Conservation (phyloP, 2,888 invertebrate genomes). For the Syrphus vitripennis region DNA sequence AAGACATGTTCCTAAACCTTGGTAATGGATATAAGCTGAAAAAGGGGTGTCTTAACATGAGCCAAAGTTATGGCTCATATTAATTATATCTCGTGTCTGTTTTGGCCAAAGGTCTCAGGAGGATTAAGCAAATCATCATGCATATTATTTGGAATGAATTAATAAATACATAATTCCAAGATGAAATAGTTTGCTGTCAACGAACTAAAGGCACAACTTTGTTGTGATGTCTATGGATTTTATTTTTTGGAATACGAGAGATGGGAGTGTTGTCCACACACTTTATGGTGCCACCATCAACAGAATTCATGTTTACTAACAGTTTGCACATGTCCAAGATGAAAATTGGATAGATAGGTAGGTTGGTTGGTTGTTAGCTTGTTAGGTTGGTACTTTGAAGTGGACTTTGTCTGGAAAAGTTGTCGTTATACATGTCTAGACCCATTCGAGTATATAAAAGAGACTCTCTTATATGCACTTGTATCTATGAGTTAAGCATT, state of each 20-base stretch:
- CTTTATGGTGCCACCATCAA: neutral
- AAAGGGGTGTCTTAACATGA: neutral
- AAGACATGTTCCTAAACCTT: neutral
- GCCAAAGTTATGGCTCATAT: neutral
- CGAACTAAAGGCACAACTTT: neutral
- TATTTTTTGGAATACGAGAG: neutral
- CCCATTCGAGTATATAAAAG: neutral
- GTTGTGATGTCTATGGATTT: neutral
- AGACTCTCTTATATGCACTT: neutral
- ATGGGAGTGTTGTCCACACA: neutral
- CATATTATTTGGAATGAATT: neutral
- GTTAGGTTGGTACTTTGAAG: neutral
- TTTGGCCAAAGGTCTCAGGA: neutral
- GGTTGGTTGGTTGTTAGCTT: neutral
- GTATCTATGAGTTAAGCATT: neutral
- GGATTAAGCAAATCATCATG: neutral
- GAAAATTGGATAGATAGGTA: neutral
- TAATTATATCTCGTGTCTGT: neutral
- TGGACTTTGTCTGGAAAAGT: constrained; percentile 5
- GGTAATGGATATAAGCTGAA: neutral
- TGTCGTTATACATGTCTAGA: neutral
- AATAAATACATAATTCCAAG: neutral
- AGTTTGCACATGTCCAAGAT: neutral
- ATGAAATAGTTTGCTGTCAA: neutral
- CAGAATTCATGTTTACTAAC: neutral